These are phyloP conservation scores for Sebastes alutus DNA, from an alignment of 2,797 vertebrate genomes.

Conservation along the genomic window DNA sequence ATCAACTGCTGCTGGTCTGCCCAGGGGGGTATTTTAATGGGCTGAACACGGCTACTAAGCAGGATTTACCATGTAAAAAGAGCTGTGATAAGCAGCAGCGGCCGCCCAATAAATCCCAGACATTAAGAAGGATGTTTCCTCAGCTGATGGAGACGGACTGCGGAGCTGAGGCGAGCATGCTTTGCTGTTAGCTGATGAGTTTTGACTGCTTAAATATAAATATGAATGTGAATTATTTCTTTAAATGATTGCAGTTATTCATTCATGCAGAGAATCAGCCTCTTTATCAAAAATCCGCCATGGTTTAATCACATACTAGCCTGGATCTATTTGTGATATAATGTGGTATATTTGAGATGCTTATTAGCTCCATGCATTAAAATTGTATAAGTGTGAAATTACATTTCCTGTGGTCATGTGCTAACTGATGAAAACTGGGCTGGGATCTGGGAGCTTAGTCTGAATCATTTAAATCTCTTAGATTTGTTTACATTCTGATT, in stretches of 20 bases:
- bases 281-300: neutral
- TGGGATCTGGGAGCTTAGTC: conserved; percentile 2
- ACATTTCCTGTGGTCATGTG: neutral
- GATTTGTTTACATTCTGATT: conserved; percentile 25
- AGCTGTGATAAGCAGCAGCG: conserved; percentile 71
- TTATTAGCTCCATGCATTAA: neutral
- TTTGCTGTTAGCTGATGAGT: conserved; percentile 13
- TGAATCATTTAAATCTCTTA: conserved; percentile 1
- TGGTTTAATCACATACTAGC: neutral
- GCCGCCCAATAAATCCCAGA: conserved; percentile 63
- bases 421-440: neutral
- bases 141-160: conserved; percentile 19
- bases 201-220: neutral
- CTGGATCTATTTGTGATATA: neutral
- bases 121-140: conserved; percentile 46
- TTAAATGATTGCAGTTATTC: neutral
- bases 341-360: neutral
- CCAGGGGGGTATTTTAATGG: conserved; percentile 67
- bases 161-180: conserved; percentile 6
- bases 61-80: conserved; percentile 74
- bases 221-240: neutral
- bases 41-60: conserved; percentile 67
- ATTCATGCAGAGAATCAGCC: neutral
- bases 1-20: conserved; percentile 59
- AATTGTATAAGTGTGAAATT: neutral